Conservation (phyloP, 1,140 invertebrate species). For the Eurytemora carolleeae region DNA sequence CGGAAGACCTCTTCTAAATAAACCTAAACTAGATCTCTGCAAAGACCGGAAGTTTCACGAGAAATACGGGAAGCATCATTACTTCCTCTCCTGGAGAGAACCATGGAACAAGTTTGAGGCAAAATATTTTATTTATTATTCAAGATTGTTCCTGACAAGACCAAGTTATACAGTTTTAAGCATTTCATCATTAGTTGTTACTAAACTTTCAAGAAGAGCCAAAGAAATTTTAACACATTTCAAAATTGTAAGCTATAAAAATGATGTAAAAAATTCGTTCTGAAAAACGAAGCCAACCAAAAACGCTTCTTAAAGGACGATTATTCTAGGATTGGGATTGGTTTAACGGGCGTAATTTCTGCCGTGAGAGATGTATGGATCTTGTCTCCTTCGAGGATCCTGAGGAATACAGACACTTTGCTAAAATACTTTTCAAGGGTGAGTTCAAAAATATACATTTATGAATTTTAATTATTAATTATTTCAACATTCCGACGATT, state of each 20-base stretch:
- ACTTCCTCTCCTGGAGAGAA: constrained; percentile 60
- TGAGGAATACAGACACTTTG: constrained; percentile 65
- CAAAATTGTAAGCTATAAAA: no score
- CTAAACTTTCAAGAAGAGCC: no score
- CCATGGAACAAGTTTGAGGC: constrained; percentile 33
- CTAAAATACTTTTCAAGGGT: constrained; percentile 50
- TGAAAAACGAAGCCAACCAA: no score
- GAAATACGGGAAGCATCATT: constrained; percentile 37
- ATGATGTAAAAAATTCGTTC: no score
- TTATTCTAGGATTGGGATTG: constrained; percentile 61
- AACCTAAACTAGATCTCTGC: constrained; percentile 3
- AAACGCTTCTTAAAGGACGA: no score
- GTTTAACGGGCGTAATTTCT: constrained; percentile 57
- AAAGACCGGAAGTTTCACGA: constrained; percentile 8
- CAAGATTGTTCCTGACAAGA: no score
- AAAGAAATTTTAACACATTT: no score
- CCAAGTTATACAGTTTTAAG: no score
- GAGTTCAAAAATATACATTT: background rate
- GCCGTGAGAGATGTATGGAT: constrained; percentile 64
- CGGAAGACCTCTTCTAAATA: constrained; percentile 10
- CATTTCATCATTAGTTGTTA: no score
- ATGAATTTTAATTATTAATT: no score
- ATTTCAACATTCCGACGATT: no score
- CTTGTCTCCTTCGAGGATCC: constrained; percentile 55
- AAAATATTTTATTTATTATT: no score